These are phyloP conservation scores for Xestia ashworthii DNA, from an alignment of 2,888 invertebrate genomes.

Conservation along the genomic window DNA sequence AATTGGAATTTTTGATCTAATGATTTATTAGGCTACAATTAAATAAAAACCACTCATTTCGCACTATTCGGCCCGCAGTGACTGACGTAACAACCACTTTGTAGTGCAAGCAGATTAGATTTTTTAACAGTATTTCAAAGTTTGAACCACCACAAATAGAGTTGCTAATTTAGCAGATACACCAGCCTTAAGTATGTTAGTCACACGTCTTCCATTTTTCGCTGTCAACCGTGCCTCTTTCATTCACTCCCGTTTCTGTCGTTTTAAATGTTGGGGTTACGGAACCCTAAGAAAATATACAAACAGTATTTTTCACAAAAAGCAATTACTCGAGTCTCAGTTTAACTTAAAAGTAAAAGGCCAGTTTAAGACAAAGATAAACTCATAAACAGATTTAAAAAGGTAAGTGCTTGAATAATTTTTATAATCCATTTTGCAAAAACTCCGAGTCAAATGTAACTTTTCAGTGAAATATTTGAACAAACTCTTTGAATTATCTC, in stretches of 20 bases:
- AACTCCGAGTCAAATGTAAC: slow-evolving; percentile 38
- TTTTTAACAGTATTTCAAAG: no score
- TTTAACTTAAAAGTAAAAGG: slow-evolving; percentile 40
- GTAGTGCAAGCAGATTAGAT: no score
- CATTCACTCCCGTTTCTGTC: neutral
- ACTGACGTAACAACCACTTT: no score
- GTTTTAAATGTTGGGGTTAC: neutral
- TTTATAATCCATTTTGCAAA: slow-evolving; percentile 51
- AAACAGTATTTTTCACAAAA: slow-evolving; percentile 45
- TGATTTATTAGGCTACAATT: no score
- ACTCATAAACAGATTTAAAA: slow-evolving; percentile 57
- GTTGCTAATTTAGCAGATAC: no score
- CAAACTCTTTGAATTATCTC: slow-evolving; percentile 35
- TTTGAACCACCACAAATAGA: no score
- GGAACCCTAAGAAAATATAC: slow-evolving; percentile 19
- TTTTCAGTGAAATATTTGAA: slow-evolving; percentile 42
- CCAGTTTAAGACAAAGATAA: slow-evolving; percentile 52
- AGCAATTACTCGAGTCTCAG: slow-evolving; percentile 41
- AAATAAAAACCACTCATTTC: no score
- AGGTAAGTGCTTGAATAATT: slow-evolving; percentile 41
- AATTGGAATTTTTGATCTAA: no score
- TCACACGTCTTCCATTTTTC: neutral
- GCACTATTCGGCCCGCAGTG: no score
- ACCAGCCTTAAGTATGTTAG: neutral
- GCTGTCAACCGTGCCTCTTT: neutral